phyloP scores from a whole-genome alignment of 1,140 invertebrate genomes.

The Panagrolaimus sp. region DNA sequence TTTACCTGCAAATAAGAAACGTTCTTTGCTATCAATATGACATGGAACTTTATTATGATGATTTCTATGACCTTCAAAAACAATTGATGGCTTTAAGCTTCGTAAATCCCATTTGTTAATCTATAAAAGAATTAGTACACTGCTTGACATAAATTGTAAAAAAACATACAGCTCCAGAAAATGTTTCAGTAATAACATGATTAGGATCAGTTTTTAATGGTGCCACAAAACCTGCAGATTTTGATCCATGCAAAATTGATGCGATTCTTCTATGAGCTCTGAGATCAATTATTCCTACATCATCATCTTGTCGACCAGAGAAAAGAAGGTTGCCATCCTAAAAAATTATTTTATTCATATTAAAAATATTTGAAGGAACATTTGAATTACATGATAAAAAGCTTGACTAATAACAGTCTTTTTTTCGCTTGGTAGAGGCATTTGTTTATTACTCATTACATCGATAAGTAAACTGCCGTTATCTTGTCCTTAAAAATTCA shows the following conservation, averaged over 20 bases:
- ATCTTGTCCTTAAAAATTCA: background rate
- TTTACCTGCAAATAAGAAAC: background rate
- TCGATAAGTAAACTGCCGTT: background rate
- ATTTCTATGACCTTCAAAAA: background rate
- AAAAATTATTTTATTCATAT: background rate
- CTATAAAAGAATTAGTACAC: background rate
- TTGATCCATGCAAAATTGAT: background rate
- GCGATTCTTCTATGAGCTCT: background rate
- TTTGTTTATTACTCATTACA: background rate
- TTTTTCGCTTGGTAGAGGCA: background rate
- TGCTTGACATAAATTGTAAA: too few species aligned
- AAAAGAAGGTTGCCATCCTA: conserved; percentile 10
- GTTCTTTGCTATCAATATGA: conserved; percentile 2
- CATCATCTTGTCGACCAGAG: background rate
- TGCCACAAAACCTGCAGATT: background rate
- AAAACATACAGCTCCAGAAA: background rate
- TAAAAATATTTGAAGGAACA: background rate
- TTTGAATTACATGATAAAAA: background rate
- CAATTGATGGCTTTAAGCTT: background rate
- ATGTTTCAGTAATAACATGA: conserved; percentile 7
- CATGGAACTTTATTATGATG: conserved; percentile 1
- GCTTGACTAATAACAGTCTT: conserved; percentile 9
- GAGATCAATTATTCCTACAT: background rate
- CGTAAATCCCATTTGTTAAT: conserved; percentile 3
- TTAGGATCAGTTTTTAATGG: conserved; percentile 1